phyloP scores from a whole-genome alignment of 2,797 vertebrate species.

The Labeo calbasu region DNA sequence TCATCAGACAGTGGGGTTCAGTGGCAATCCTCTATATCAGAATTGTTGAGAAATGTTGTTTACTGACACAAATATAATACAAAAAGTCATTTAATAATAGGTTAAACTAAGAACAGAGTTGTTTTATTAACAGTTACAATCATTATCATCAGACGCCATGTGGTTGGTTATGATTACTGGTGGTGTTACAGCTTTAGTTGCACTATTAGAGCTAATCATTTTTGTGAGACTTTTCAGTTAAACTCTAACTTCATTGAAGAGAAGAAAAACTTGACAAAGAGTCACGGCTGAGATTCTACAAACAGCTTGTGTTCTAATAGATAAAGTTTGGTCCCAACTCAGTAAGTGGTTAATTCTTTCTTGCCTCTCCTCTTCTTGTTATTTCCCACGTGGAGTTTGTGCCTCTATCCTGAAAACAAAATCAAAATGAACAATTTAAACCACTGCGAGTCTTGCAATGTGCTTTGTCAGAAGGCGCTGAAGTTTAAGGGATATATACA shows the following conservation, averaged over 20 bases:
- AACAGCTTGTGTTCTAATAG: background rate
- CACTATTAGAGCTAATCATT: background rate
- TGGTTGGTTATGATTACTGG: background rate
- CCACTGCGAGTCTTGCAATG: background rate
- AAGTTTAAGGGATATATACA: background rate
- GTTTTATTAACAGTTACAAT: slow-evolving; percentile 3
- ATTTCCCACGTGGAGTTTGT: slow-evolving; percentile 87
- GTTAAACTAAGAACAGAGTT: background rate
- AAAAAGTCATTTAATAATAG: background rate
- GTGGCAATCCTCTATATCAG: background rate
- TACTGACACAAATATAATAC: background rate
- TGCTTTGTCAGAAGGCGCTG: background rate
- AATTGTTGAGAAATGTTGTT: background rate
- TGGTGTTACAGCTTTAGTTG: background rate
- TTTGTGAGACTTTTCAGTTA: background rate
- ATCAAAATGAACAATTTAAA: background rate
- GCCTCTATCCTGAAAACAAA: slow-evolving; percentile 84
- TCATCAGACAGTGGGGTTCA: background rate
- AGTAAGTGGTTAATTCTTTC: slow-evolving; percentile 10
- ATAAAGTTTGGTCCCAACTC: background rate
- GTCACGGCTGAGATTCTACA: background rate
- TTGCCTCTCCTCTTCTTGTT: slow-evolving; percentile 52
- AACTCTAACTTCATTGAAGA: background rate
- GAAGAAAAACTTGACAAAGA: background rate
- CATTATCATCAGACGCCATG: background rate